These are phyloP conservation scores for Python bivittatus DNA, from an alignment of 2,113 vertebrate species.

Conservation along the genomic window DNA sequence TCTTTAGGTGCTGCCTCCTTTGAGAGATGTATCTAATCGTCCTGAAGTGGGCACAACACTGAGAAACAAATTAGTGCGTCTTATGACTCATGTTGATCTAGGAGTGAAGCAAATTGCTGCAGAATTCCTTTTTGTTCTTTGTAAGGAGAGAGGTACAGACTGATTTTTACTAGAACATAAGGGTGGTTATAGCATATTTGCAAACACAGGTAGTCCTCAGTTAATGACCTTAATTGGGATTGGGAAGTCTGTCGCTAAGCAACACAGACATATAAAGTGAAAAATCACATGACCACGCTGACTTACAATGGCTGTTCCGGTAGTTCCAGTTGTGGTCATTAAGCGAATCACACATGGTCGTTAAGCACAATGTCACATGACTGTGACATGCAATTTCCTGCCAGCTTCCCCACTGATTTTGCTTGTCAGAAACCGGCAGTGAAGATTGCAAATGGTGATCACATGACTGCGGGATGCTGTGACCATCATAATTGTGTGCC, in stretches of 20 bases:
- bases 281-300: background rate
- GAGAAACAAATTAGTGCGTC: constrained; percentile 95
- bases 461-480: background rate
- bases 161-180: background rate
- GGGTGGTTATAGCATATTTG: background rate
- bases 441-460: background rate
- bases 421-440: background rate
- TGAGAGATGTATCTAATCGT: constrained; percentile 91
- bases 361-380: background rate
- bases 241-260: background rate
- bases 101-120: constrained; percentile 95
- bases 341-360: too few species aligned
- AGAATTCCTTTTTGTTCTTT: constrained; percentile 97
- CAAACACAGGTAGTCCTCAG: background rate
- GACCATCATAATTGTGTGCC: background rate
- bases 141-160: constrained; percentile 92
- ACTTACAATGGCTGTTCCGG: too few species aligned
- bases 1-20: constrained; percentile 88
- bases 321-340: too few species aligned
- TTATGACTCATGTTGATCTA: constrained; percentile 96
- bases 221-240: background rate
- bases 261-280: background rate
- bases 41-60: constrained; percentile 92
- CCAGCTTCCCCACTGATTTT: background rate
- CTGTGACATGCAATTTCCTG: background rate